A percentile compares a stretch with the other conserved stretches of the same genome.
Evolutionary conservation across 2,113 vertebrate species (phyloP).

Genomic region (Oryzias javanicus): DNA sequence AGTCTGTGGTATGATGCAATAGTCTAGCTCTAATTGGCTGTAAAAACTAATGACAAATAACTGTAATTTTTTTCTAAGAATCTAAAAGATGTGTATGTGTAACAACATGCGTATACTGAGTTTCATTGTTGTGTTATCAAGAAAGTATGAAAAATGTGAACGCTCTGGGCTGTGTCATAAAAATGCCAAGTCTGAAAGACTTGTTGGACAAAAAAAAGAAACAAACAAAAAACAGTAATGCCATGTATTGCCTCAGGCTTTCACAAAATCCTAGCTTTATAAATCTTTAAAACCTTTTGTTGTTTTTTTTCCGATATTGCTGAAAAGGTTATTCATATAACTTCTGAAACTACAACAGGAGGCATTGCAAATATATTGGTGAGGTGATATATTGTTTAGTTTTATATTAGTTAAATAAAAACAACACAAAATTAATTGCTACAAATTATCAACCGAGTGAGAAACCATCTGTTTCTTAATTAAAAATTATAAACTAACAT

Average conservation of each 20-base stretch:
- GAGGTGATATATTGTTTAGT: not conserved
- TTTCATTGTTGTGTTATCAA: conserved; percentile 33
- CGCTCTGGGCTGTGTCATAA: conserved; percentile 38
- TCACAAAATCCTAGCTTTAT: conserved; percentile 21
- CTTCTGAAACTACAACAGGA: not conserved
- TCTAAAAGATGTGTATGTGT: conserved; percentile 2
- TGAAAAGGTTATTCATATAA: not conserved
- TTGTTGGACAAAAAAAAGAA: conserved; percentile 18
- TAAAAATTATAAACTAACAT: no score
- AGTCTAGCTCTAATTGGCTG: not conserved
- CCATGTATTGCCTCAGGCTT: conserved; percentile 22
- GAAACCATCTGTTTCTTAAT: not conserved
- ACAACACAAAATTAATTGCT: not conserved
- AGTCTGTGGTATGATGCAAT: no score
- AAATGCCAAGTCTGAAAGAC: conserved; percentile 40
- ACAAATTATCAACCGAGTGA: not conserved
- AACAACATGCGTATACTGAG: not conserved
- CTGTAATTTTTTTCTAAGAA: not conserved
- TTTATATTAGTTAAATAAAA: not conserved
- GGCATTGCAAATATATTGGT: not conserved
- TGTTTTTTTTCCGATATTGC: conserved; percentile 2
- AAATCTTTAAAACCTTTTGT: not conserved
- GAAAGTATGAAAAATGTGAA: conserved; percentile 17
- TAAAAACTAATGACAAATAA: not conserved
- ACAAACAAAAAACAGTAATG: conserved; percentile 16